Evolutionary conservation across 2,797 vertebrate species (phyloP).

Genomic region (Anguilla megastoma): DNA sequence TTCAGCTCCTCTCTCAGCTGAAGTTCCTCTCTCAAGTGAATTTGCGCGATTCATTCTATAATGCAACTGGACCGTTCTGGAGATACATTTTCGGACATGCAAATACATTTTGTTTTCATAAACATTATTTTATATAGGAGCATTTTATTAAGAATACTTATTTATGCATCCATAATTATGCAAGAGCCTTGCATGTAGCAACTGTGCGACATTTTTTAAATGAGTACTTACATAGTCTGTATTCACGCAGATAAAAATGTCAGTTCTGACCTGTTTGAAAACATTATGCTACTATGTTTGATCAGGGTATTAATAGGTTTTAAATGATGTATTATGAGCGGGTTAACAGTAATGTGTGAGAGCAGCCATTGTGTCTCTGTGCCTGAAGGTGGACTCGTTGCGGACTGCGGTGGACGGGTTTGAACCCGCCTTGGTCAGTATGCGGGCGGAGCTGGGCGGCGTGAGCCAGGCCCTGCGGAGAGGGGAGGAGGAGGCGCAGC

Average conservation of each 20-base stretch:
- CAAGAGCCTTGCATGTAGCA: not conserved
- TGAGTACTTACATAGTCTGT: not conserved
- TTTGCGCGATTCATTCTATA: not conserved
- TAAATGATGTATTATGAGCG: not conserved
- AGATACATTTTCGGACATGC: not conserved
- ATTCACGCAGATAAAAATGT: not conserved
- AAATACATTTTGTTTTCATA: not conserved
- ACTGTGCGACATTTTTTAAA: not conserved
- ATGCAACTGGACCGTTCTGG: not conserved
- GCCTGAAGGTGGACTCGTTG: constrained; percentile 80
- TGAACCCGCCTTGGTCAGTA: constrained; percentile 76
- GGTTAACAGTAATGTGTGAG: not conserved
- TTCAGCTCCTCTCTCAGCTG: not conserved
- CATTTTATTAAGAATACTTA: not conserved
- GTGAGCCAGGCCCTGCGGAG: constrained; percentile 75
- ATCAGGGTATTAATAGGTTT: not conserved
- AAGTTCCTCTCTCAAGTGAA: not conserved
- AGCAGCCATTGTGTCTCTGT: constrained; percentile 33
- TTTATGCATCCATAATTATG: not conserved
- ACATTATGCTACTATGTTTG: not conserved
- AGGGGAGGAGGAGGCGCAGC: constrained; percentile 82
- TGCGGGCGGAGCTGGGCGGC: constrained; percentile 80
- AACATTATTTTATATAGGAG: not conserved
- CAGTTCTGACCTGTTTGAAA: not conserved
- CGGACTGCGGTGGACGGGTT: constrained; percentile 74